phyloP scores from a whole-genome alignment of 2,113 vertebrate species.

The Redunca redunca region DNA sequence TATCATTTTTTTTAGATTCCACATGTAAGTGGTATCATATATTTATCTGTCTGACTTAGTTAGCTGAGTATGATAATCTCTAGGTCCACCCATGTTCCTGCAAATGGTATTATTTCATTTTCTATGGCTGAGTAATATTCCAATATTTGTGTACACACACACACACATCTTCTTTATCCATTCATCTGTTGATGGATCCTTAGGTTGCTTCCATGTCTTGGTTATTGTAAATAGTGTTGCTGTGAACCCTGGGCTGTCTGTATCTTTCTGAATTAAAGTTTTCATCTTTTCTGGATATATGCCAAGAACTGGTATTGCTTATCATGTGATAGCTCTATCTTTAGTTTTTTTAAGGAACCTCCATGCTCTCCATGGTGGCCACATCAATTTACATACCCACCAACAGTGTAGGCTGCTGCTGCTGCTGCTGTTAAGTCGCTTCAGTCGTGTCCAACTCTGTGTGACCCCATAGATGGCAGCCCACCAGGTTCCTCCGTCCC shows the following conservation, averaged over 20 bases:
- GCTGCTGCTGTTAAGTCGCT: neutral
- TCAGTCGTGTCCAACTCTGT: neutral
- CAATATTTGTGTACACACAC: neutral
- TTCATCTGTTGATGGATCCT: neutral
- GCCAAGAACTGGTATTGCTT: neutral
- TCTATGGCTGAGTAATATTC: neutral
- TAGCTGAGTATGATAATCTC: neutral
- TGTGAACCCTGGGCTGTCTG: neutral
- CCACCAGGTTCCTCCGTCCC: neutral
- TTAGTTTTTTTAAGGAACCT: neutral
- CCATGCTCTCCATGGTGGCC: neutral
- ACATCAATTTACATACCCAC: neutral
- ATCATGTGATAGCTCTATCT: neutral
- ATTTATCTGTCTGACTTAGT: neutral
- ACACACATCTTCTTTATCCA: neutral
- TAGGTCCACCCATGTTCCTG: neutral
- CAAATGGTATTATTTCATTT: neutral
- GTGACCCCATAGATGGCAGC: neutral
- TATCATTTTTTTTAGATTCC: neutral
- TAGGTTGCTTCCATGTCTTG: neutral
- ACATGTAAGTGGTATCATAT: neutral
- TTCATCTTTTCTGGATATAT: neutral
- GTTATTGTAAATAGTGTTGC: neutral
- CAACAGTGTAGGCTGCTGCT: neutral
- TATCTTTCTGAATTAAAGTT: neutral